Evolutionary conservation across 1,140 invertebrate genomes (phyloP).

Genomic region (Teleopsis dalmanni): DNA sequence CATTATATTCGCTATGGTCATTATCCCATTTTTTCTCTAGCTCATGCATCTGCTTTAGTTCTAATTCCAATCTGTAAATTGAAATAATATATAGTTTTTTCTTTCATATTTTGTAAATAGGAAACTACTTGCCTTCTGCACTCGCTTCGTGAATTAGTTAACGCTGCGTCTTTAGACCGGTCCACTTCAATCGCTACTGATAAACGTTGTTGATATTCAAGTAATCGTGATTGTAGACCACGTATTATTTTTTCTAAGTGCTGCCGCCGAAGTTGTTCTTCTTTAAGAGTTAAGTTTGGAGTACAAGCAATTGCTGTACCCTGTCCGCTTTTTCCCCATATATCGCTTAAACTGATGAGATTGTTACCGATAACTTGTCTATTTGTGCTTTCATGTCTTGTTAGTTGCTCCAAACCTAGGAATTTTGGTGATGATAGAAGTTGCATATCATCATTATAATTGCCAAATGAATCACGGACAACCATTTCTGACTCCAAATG

Average conservation of each 20-base stretch:
- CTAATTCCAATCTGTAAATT: slow-evolving; percentile 18
- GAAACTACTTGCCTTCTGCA: slow-evolving; percentile 36
- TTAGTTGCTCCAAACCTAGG: no score
- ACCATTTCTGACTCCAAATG: no score
- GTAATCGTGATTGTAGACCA: slow-evolving; percentile 58
- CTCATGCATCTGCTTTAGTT: slow-evolving; percentile 26
- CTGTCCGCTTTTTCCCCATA: slow-evolving; percentile 47
- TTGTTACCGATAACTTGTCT: slow-evolving; percentile 17
- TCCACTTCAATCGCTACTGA: slow-evolving; percentile 70
- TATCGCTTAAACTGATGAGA: slow-evolving; percentile 48
- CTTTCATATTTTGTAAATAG: no score
- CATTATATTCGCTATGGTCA: slow-evolving; percentile 25
- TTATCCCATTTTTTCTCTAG: slow-evolving; percentile 21
- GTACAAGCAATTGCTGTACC: slow-evolving; percentile 19
- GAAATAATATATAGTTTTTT: background rate
- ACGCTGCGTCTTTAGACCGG: slow-evolving; percentile 61
- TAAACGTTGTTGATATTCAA: slow-evolving; percentile 69
- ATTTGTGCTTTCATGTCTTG: no score
- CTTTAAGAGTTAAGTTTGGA: slow-evolving; percentile 26
- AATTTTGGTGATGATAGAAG: no score
- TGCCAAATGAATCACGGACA: no score
- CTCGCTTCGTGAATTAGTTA: slow-evolving; percentile 55
- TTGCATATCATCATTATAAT: no score
- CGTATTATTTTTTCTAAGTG: slow-evolving; percentile 71
- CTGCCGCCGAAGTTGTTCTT: slow-evolving; percentile 62